Base-by-base conservation (phyloP, 2,888 invertebrate species). In the Cremastinae sp. region DNA sequence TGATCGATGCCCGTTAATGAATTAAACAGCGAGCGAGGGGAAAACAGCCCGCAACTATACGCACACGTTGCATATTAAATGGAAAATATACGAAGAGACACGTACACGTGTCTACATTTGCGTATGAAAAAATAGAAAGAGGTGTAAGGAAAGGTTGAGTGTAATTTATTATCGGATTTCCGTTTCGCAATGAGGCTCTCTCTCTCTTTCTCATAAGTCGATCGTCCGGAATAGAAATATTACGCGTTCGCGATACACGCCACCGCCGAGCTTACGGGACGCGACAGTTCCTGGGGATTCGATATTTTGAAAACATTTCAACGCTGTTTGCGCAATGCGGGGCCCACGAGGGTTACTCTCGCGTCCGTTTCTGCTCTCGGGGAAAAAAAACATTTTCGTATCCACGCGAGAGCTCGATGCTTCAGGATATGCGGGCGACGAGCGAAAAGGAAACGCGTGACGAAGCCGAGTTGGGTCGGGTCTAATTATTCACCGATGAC, bases 301-400 rank as follows among this genome's bases (percentile, higher is more conserved):
- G 58, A 69, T n/a, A n/a, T 64, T 76, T 69, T 73, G 43, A 69
- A 76, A 68, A 68, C 36, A 18, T 49, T 68, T 62, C n/a, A 14
- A 22, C 20, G 10, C 65, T 18, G 49, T 66, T 71, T 78, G 71
- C 75, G 75, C 78, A 75, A 72, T 72, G 71, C 71, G 58, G 62
- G 47, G 68, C 56, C n/a, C 61, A 66, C 62, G 73, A 56, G 61
- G 70, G 22, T 28, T 28, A 5, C 10, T 51, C 54, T 28, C 43
- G 34, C 45, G 18, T 41, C 45, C 58, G 53, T 14, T 9, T 8
- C 9, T 18, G 18, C 56, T n/a, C 41, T n/a, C 22, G 18, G 7
- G 7, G 14, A 14, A 0, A 5, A 28, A 38, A 10, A 12, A 34
- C 12, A 12, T 8, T 10, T 36, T 8, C 2, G 4, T 41, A 4